These are phyloP conservation scores for Rugalucina vietnamica DNA, from an alignment of 2,888 invertebrate genomes.

Conservation along the genomic window DNA sequence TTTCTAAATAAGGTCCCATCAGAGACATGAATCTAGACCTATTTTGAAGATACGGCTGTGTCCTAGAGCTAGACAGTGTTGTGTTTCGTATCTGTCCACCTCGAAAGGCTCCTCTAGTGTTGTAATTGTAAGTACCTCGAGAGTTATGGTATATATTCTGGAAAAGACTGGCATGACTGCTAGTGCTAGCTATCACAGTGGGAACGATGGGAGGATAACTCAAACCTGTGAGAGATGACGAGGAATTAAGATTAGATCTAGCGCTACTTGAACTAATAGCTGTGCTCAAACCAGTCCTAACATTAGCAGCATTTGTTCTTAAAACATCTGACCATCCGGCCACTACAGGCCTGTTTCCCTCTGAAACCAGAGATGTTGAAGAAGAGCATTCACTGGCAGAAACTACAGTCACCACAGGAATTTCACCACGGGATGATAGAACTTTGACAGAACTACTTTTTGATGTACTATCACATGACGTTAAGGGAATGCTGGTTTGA, in stretches of 20 bases:
- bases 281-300: neutral
- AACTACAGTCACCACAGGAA: constrained; percentile 51
- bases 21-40: constrained; percentile 32
- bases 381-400: constrained; percentile 4
- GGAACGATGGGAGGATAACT: constrained; percentile 13
- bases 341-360: neutral
- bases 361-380: neutral
- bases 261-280: neutral
- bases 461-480: neutral
- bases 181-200: constrained; percentile 37
- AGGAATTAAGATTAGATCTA: neutral
- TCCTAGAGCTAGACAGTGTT: neutral
- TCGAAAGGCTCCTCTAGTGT: neutral
- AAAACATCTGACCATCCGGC: too few species aligned
- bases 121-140: neutral
- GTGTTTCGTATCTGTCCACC: neutral
- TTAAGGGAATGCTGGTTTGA: constrained; percentile 33
- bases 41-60: constrained; percentile 24
- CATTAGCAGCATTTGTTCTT: neutral
- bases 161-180: constrained; percentile 45
- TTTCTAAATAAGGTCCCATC: constrained; percentile 55
- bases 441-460: neutral
- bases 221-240: neutral
- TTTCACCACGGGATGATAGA: constrained; percentile 6
- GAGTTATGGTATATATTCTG: constrained; percentile 46